Base-by-base conservation (phyloP, 2,888 invertebrate species). In the Agrochola lota region DNA sequence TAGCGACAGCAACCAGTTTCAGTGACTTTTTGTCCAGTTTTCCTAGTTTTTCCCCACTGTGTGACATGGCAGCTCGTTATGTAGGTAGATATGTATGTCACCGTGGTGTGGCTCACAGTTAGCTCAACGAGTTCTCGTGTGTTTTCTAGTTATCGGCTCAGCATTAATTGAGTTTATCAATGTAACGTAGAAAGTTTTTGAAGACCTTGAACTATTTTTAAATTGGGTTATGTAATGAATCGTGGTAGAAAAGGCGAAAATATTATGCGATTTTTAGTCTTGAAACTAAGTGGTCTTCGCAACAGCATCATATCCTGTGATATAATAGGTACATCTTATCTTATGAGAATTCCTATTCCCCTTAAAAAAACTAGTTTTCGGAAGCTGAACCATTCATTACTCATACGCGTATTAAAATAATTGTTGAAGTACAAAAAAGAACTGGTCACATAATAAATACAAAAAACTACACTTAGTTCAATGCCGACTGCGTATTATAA, bases 21-120 rank as follows among this genome's bases (percentile, higher is more conserved):
- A 88, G 79, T 87, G 77, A 70, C 76, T 89, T 90, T 81, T 82
- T 82, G 71, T 35, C 85, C 77, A 77, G 78, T 88, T 90, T 92
- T 89, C 88, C 86, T 70, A 78, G 76, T 88, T 90, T 90, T 90
- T 89, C 80, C 63, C 55, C 71, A 76, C 69, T 67, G 71, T 75
- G 76, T 75, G 66, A 78, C 74, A 73, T 70, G 69, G 59, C 40
- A 40, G 46, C 52, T 81, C 23, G 71, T 72, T 82, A 85, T 76
- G 82, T 86, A 64, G 85, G 82, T 86, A 64, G 85, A 69, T 82
- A 86, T 76, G 83, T 86, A 64, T 86, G 82, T 83, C 85, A 86
- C 49, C 80, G 71, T 71, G 66, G 71, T 77, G 77, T 78, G 72
- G 64, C 63, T 67, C 46, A 74, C 74, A 75, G 83, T 75, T 77